phyloP scores from a whole-genome alignment of 2,888 invertebrate species.

The Eueremaeus valkanovi region DNA sequence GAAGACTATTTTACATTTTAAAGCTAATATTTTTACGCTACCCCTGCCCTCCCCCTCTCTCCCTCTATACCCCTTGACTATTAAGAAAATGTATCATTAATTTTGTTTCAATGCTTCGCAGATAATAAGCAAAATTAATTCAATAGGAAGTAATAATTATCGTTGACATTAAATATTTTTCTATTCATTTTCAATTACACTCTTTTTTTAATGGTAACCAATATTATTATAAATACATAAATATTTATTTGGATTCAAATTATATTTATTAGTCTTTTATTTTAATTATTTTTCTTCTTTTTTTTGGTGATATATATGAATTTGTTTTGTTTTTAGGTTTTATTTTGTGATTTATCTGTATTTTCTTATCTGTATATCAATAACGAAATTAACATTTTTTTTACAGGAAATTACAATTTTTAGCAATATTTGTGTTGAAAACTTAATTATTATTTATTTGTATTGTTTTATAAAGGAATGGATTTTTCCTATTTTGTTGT shows the following conservation, averaged over 20 bases:
- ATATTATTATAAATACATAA: neutral
- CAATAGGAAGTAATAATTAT: neutral
- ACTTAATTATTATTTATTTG: constrained; percentile 1
- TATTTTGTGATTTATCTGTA: neutral
- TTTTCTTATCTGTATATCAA: neutral
- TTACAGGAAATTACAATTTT: neutral
- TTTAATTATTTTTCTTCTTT: neutral
- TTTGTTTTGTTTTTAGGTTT: neutral
- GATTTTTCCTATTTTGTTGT: too few relatives aligned
- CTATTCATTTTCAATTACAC: neutral
- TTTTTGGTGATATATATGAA: neutral
- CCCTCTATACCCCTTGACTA: too few relatives aligned
- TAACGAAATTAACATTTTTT: neutral
- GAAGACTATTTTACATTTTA: neutral
- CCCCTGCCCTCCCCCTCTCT: too few relatives aligned
- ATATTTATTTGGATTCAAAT: neutral
- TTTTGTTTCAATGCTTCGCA: neutral
- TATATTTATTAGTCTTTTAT: neutral
- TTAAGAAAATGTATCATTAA: neutral
- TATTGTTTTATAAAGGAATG: neutral
- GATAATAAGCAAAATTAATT: neutral
- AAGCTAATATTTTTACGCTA: neutral
- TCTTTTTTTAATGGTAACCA: too few relatives aligned
- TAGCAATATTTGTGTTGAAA: neutral
- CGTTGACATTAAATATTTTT: neutral